Conservation (phyloP, 2,797 vertebrate genomes). For the Chelonia mydas region DNA sequence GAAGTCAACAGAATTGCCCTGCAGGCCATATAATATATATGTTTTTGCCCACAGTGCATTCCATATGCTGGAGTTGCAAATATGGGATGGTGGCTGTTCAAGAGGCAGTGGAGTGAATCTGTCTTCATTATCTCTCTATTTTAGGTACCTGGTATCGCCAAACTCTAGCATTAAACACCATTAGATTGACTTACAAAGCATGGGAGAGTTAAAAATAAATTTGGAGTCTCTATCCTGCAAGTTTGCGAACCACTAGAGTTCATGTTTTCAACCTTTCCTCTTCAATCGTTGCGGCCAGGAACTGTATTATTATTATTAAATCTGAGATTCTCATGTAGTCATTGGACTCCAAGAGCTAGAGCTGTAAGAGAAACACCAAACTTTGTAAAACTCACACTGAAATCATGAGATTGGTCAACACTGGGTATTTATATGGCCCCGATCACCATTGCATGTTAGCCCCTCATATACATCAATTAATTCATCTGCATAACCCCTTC, state of each 20-base stretch:
- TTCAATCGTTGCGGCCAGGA: not conserved
- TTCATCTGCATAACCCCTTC: not conserved
- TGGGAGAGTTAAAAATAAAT: not conserved
- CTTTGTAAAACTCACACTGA: not conserved
- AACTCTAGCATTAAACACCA: not conserved
- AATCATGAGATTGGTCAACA: not conserved
- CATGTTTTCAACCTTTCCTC: not conserved
- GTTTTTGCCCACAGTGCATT: not conserved
- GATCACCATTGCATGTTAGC: not conserved
- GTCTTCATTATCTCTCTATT: not conserved
- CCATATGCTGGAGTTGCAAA: not conserved
- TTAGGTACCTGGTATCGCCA: not conserved
- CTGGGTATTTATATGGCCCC: not conserved
- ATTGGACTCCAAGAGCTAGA: not conserved
- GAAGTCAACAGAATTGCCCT: not conserved
- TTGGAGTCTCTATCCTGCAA: not conserved
- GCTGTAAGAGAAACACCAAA: fast-evolving
- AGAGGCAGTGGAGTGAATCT: not conserved
- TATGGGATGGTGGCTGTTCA: not conserved
- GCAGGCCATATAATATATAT: not conserved
- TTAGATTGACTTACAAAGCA: not conserved
- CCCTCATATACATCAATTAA: not conserved
- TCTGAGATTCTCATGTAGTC: not conserved
- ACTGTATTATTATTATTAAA: not conserved
- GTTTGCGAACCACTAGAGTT: not conserved